Evolutionary conservation across 2,797 vertebrate species (phyloP), one percentile per base, ranked within the genome.

Genomic region (Rhinichthys osculus): DNA sequence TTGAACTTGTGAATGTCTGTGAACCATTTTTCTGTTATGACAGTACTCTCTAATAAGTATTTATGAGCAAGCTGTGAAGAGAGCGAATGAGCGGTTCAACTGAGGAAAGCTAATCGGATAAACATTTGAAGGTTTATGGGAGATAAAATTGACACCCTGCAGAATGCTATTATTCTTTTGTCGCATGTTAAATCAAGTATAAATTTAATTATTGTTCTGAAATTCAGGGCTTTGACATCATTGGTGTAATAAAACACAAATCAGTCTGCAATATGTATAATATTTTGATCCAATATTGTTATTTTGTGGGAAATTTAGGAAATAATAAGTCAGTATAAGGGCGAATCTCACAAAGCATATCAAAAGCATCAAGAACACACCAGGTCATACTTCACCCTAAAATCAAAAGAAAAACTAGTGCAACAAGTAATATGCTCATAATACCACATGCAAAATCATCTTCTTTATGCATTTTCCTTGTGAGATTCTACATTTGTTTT

Each of bases 51-150:
- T 64, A 64, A 74, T 64, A 66, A 23, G 70, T 83, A 64, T 66
- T 76, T 66, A 83, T 83, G 59, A 52, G 72, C 82, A 67, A 83
- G 44, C 59, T 83, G 70, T 64, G 70, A 64, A 74, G 81, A 42
- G 17, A 40, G 6, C 23, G n/a, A 73, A 16, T 0, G 17, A 52
- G 21, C 57, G 0, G 78, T 69, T 81, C 11, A 73, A 14, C 13
- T 33, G 40, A 47, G 27, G 72, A 77, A 77, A 76, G 27, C 33
- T 76, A 83, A 67, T 83, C 72, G 7, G 44, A 77, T 52, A 54
- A 67, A 83, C 19, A 23, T 67, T 83, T 83, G 23, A 80, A 66
- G 78, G 14, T 78, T 62, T 62, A 78, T 38, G 30, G 70, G 30
- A 64, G 82, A 74, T 66, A 7, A 70, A 81, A 70, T 40, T 57